Conservation (phyloP, 2,888 invertebrate genomes). For the Lithophane semibrunnea region DNA sequence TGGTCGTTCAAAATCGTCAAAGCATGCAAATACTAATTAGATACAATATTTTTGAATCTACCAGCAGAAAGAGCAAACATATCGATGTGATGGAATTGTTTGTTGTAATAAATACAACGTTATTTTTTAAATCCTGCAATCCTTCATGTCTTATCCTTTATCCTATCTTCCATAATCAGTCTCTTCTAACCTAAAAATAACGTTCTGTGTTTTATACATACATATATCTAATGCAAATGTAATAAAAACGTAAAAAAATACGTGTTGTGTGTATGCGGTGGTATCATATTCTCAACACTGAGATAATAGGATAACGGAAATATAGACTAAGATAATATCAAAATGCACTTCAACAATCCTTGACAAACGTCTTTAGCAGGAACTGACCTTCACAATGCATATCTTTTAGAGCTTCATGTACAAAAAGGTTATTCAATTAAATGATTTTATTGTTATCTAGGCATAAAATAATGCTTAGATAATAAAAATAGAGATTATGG, state of each 20-base stretch:
- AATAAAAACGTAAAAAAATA: slow-evolving; percentile 13
- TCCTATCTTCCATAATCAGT: too few species aligned
- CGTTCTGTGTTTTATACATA: not conserved
- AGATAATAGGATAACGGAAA: slow-evolving; percentile 53
- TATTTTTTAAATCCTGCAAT: not conserved
- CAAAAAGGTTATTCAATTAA: slow-evolving; percentile 42
- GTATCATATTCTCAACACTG: slow-evolving; percentile 22
- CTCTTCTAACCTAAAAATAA: too few species aligned
- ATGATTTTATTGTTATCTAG: slow-evolving; percentile 31
- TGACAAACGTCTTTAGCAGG: slow-evolving; percentile 42
- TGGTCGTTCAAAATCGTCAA: too few species aligned
- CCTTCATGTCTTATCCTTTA: not conserved
- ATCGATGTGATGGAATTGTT: too few species aligned
- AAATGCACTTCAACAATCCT: slow-evolving; percentile 59
- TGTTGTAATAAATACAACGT: too few species aligned
- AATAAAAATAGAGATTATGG: slow-evolving; percentile 22
- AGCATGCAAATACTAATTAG: too few species aligned
- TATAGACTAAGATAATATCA: slow-evolving; percentile 50
- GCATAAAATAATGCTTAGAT: slow-evolving; percentile 7
- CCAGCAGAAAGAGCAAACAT: too few species aligned
- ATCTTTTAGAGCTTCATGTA: slow-evolving; percentile 45
- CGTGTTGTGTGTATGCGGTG: slow-evolving; percentile 7
- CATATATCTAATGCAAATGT: not conserved
- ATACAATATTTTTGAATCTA: too few species aligned
- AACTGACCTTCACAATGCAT: slow-evolving; percentile 55